Base-by-base conservation (phyloP, 2,888 invertebrate species). In the Linyphia triangularis region DNA sequence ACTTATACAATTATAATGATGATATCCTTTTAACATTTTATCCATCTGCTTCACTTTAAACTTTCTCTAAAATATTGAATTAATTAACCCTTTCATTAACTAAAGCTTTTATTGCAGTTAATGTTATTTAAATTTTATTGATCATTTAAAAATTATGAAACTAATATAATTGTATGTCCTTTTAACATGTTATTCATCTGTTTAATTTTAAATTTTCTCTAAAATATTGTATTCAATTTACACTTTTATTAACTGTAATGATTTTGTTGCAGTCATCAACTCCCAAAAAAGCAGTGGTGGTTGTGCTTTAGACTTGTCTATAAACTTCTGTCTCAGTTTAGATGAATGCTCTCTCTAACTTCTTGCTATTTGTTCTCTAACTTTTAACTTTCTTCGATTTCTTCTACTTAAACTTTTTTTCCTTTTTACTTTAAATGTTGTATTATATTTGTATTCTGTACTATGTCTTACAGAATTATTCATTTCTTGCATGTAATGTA, bases 221-320 rank as follows among this genome's bases (percentile, higher is more conserved):
- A 63, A 16, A 28, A 3, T 9, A 13, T 24, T 37, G 40, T 40
- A 9, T 22, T 70, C 30, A 6, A 33, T 16, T 30, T 30, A 33
- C 9, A 33, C 33, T 3, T 28, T 63, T 63, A 16, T 26, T 28
- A 16, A 63, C 9, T 63, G 26, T 67, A 26, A 33, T 78, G 22
- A 24, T 13, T 75, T 16, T 72, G 61, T 72, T 65, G 10, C 70
- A 86, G 85, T 9, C 61, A 79, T 63, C 51, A 59, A 51, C 10
- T 65, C 19, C 37, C 72, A 6, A 19, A 57, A 59, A 26, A 24
- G 19, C 51, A 63, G 22, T 86, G 85, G 85, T 86, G 85, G 85
- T 26, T 51, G n/a, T 24, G 26, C 1, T 16, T 86, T 40, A 24
- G 85, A 73, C 13, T 51, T 9, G 28, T 86, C 19, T 24, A 22